Evolutionary conservation across 2,888 invertebrate genomes (phyloP).

Genomic region (Arrhopalites spinosus): DNA sequence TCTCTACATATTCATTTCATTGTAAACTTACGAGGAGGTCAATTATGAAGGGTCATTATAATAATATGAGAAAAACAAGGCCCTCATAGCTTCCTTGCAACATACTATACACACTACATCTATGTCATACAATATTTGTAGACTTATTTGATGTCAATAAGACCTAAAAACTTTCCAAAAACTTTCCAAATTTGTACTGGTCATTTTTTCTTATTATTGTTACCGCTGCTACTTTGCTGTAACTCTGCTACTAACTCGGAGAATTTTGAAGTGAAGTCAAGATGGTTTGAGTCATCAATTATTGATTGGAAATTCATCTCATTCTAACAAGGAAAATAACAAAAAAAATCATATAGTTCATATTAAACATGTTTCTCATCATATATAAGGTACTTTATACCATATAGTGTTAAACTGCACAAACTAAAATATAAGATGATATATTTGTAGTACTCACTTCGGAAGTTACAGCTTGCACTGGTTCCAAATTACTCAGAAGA

Average conservation of each 20-base stretch:
- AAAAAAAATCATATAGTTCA: background rate
- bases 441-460: background rate
- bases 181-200: background rate
- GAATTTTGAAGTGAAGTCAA: constrained; percentile 48
- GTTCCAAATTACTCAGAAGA: constrained; percentile 36
- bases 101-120: background rate
- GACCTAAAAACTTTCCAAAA: background rate
- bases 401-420: background rate
- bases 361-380: background rate
- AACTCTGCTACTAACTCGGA: constrained; percentile 37
- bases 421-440: background rate
- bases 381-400: background rate
- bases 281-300: constrained; percentile 44
- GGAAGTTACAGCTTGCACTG: background rate
- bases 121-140: background rate
- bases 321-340: constrained; percentile 34
- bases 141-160: background rate
- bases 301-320: constrained; percentile 50
- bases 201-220: constrained; percentile 30
- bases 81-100: constrained; percentile 19
- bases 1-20: constrained; percentile 11
- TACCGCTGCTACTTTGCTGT: constrained; percentile 20
- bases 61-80: constrained; percentile 16
- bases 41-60: background rate
- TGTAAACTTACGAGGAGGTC: background rate